Evolutionary conservation across 2,797 vertebrate genomes (phyloP), one percentile per base, ranked within the genome.

Genomic region (Antrozous pallidus): DNA sequence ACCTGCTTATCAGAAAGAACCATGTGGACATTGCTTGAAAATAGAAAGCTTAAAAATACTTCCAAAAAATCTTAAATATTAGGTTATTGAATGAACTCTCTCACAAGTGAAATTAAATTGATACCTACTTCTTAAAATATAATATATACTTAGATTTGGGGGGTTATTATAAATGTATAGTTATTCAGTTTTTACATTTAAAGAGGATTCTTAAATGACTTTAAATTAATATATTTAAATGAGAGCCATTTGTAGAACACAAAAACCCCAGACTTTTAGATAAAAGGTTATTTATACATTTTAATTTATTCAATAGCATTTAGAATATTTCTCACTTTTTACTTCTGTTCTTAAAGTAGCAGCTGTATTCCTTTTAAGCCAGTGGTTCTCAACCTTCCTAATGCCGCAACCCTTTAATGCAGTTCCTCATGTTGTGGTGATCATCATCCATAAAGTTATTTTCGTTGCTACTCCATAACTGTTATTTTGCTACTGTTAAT

Each of bases 1-100:
- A 96, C 70, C 86, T 95, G 69, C 91, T 98, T 81, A 95, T 98
- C 97, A 98, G 97, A 98, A 97, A 81, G 71, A 63, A 33, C 83
- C 96, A 96, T 95, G 79, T 92, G 79, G 74, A 94, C 63, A 54
- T n/a, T 82, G n/a, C 82, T 94, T 95, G 74, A 97, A 97, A 98
- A 96, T 97, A 98, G 89, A 91, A 94, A 94, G 51, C 16, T 90
- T 95, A 81, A 73, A 95, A 92, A 82, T 91, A 83, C 71, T 83
- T 87, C 38, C 12, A 69, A 36, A 79, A 91, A 75, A 40, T n/a
- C 18, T 73, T 51, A 79, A 94, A 82, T 74, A 54, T 90, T 85
- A 86, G 58, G 38, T 86, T 95, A 91, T 70, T 81, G 31, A 93
- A 87, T 77, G 61, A 93, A 88, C 28, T 83, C 17, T 88, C 70